Evolutionary conservation across 2,797 vertebrate genomes (phyloP).

Genomic region (Phoebastria nigripes): DNA sequence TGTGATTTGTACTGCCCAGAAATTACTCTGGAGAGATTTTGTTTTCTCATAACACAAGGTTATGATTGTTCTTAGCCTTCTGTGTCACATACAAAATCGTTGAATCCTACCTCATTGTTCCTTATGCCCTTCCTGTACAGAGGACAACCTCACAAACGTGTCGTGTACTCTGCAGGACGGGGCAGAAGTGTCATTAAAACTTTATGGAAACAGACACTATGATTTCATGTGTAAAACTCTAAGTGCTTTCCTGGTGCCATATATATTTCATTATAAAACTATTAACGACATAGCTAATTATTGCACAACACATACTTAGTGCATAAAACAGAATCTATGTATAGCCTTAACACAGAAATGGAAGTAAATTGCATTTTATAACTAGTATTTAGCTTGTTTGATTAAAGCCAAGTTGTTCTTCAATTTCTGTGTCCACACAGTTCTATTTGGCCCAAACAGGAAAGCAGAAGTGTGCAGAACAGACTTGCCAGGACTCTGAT

Average conservation of each 20-base stretch:
- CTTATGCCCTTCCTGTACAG: neutral
- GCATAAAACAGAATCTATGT: neutral
- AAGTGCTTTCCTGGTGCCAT: neutral
- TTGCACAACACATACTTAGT: neutral
- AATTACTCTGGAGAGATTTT: neutral
- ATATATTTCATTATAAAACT: conserved; percentile 9
- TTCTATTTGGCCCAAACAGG: neutral
- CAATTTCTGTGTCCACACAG: neutral
- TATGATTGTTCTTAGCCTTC: neutral
- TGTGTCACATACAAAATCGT: neutral
- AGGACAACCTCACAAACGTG: neutral
- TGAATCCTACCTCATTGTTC: neutral
- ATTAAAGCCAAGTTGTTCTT: neutral
- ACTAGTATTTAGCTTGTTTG: neutral
- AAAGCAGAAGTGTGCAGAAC: neutral
- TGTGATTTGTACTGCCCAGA: neutral
- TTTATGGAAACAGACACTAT: neutral
- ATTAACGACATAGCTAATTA: neutral
- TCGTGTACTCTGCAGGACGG: neutral
- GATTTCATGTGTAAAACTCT: neutral
- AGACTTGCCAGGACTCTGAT: neutral
- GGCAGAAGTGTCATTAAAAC: neutral
- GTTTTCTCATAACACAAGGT: neutral
- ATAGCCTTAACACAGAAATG: neutral
- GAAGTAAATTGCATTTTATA: neutral